Evolutionary conservation across 2,113 vertebrate species (phyloP).

Genomic region (Pungitius pungitius): DNA sequence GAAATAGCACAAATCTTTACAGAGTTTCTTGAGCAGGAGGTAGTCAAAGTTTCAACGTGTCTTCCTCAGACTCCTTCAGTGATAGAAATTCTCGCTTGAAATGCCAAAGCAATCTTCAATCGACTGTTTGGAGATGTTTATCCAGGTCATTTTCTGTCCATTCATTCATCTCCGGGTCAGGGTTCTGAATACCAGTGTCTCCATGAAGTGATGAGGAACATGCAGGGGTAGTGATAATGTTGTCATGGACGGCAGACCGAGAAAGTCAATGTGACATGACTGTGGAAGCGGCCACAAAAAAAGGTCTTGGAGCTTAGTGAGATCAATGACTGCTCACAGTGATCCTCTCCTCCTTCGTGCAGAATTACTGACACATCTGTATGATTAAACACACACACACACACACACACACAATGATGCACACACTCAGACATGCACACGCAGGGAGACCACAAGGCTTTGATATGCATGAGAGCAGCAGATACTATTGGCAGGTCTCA

Average conservation of each 20-base stretch:
- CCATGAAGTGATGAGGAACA: neutral
- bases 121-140: slow-evolving; percentile 47
- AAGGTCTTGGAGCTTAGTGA: slow-evolving; percentile 55
- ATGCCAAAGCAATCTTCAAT: slow-evolving; percentile 47
- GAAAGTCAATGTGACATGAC: slow-evolving; percentile 60
- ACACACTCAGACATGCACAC: neutral
- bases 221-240: slow-evolving; percentile 35
- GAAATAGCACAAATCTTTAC: neutral
- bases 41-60: slow-evolving; percentile 24
- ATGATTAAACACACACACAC: neutral
- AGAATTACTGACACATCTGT: slow-evolving; percentile 16
- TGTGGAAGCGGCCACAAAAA: slow-evolving; percentile 55
- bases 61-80: slow-evolving; percentile 6
- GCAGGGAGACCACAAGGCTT: slow-evolving; percentile 55
- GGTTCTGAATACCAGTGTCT: slow-evolving; percentile 30
- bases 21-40: neutral
- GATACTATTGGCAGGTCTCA: slow-evolving; percentile 74
- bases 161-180: slow-evolving; percentile 46
- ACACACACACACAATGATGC: neutral
- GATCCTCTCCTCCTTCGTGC: slow-evolving; percentile 40
- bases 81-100: slow-evolving; percentile 45
- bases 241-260: slow-evolving; percentile 49
- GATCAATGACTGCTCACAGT: slow-evolving; percentile 63
- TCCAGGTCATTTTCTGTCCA: slow-evolving; percentile 34
- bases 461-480: slow-evolving; percentile 74